Conservation (phyloP, 2,113 vertebrate species). For the Dromiciops gliroides region DNA sequence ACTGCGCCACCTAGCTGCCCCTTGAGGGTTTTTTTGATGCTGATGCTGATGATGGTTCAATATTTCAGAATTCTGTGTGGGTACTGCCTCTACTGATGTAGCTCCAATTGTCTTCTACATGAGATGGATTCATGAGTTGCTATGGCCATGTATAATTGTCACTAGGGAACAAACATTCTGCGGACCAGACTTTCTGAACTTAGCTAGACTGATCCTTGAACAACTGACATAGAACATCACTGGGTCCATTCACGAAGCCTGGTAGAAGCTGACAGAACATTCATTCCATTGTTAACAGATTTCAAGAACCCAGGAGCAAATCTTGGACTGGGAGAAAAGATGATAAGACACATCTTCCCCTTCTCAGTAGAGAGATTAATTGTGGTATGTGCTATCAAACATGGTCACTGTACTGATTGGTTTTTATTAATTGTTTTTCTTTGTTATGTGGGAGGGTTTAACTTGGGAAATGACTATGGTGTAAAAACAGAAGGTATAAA, state of each 20-base stretch:
- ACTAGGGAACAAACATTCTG: neutral
- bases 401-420: neutral
- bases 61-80: neutral
- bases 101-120: neutral
- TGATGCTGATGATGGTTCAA: neutral
- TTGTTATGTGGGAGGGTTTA: neutral
- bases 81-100: too few species aligned
- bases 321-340: neutral
- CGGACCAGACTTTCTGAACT: neutral
- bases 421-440: neutral
- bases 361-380: neutral
- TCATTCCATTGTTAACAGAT: neutral
- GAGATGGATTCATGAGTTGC: neutral
- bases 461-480: neutral
- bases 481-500: neutral
- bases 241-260: neutral
- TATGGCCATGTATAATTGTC: neutral
- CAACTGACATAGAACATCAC: neutral
- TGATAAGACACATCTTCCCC: neutral
- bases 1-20: too few species aligned
- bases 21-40: neutral
- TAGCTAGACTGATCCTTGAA: neutral
- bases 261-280: neutral
- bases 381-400: neutral
- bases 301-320: neutral